Conservation (phyloP, 64 coral and sea anemone genomes). For the Cladopsammia gracilis region DNA sequence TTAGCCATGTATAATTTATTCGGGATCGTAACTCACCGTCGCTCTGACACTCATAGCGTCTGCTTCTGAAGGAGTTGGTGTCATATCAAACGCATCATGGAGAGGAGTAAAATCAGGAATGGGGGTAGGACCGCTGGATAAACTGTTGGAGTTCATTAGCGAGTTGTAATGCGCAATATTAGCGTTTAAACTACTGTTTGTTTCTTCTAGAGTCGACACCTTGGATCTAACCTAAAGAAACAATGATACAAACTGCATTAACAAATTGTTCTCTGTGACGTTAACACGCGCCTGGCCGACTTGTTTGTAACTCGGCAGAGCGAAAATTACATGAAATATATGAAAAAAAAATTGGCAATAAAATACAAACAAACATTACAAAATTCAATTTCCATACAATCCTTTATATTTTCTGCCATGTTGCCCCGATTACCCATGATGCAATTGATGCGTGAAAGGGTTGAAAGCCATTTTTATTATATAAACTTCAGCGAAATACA, state of each 20-base stretch:
- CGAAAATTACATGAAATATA: no score
- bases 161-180: slow-evolving; percentile 93
- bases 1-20: not conserved
- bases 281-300: no score
- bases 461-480: no score
- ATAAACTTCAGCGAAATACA: no score
- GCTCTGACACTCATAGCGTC: slow-evolving; percentile 99
- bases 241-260: not conserved
- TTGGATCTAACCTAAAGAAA: slow-evolving; percentile 71
- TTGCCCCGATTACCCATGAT: no score
- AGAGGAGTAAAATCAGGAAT: slow-evolving; percentile 94
- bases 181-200: slow-evolving; percentile 84
- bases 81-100: slow-evolving; percentile 92
- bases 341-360: no score
- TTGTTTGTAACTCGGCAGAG: no score
- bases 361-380: no score
- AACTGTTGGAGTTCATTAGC: slow-evolving; percentile 75
- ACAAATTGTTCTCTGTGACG: no score
- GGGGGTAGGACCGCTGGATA: slow-evolving; percentile 62
- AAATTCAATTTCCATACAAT: no score
- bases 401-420: no score
- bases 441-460: no score
- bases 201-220: slow-evolving; percentile 79
- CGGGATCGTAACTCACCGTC: slow-evolving; percentile 75
- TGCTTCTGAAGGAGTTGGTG: slow-evolving; percentile 95